A percentile compares a stretch with the other conserved stretches of the same genome.
Conservation (phyloP, 2,888 invertebrate species). For the Ashinkailepas kermadecensis region DNA sequence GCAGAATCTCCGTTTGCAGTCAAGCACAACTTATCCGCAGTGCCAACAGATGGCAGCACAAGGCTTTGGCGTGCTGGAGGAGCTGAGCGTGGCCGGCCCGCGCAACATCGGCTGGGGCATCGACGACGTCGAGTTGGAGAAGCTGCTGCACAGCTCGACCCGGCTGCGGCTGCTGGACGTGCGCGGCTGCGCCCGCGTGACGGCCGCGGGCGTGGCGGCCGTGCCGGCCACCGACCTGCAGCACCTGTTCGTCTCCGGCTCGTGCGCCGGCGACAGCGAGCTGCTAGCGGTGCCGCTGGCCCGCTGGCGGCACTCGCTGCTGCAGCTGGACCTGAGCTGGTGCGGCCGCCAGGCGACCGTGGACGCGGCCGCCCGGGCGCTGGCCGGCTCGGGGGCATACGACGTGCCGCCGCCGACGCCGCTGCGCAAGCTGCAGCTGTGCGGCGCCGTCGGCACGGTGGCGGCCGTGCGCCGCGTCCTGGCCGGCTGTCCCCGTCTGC, state of each 20-base stretch:
- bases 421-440: conserved; percentile 65
- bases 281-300: conserved; percentile 67
- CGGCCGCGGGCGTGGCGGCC: conserved; percentile 68
- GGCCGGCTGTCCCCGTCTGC: conserved; percentile 59
- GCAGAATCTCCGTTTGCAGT: too few relatives aligned
- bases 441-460: conserved; percentile 72
- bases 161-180: conserved; percentile 69
- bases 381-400: conserved; percentile 52
- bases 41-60: conserved; percentile 58
- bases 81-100: conserved; percentile 63
- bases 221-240: conserved; percentile 80
- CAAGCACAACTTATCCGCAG: not conserved
- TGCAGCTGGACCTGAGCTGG: conserved; percentile 80
- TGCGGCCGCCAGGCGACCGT: conserved; percentile 65
- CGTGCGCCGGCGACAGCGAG: conserved; percentile 53
- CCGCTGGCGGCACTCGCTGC: conserved; percentile 76
- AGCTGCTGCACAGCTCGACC: conserved; percentile 68
- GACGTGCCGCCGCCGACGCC: conserved; percentile 27
- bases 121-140: conserved; percentile 67
- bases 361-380: conserved; percentile 64
- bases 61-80: conserved; percentile 71
- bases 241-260: conserved; percentile 73
- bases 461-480: conserved; percentile 70
- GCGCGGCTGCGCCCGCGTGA: conserved; percentile 67
- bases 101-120: conserved; percentile 45